Percentiles rank a stretch among this genome's conserved stretches.
phyloP scores from a whole-genome alignment of 2,113 vertebrate species.

The Mohoua ochrocephala region DNA sequence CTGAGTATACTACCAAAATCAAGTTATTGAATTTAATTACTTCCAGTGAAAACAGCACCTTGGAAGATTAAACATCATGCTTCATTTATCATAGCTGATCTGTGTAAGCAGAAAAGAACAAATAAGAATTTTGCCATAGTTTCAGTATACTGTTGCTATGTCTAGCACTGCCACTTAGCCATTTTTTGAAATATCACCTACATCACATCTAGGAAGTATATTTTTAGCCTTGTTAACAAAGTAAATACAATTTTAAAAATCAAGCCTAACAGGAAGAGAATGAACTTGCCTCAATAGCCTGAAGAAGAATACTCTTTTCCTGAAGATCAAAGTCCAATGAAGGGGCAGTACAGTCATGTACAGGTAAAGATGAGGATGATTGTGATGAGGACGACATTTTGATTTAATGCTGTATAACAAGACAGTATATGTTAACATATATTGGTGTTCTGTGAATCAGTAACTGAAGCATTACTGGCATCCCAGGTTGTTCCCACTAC shows the following conservation, averaged over 20 bases:
- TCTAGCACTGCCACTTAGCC: neutral
- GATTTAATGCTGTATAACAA: neutral
- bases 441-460: neutral
- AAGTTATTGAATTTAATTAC: neutral
- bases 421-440: neutral
- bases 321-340: neutral
- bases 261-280: neutral
- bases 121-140: neutral
- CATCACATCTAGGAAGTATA: neutral
- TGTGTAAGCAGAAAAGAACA: neutral
- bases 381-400: neutral
- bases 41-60: neutral
- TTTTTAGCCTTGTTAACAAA: neutral
- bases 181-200: neutral
- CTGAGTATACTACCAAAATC: neutral
- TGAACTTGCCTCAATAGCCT: slow-evolving; percentile 6
- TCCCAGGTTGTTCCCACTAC: neutral
- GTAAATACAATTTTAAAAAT: neutral
- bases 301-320: neutral
- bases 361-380: neutral
- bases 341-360: neutral
- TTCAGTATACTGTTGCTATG: neutral
- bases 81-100: neutral
- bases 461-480: neutral
- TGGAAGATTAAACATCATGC: neutral